Evolutionary conservation across 2,888 invertebrate species (phyloP), one percentile per base, ranked within the genome.

Genomic region (Molorchus minor): DNA sequence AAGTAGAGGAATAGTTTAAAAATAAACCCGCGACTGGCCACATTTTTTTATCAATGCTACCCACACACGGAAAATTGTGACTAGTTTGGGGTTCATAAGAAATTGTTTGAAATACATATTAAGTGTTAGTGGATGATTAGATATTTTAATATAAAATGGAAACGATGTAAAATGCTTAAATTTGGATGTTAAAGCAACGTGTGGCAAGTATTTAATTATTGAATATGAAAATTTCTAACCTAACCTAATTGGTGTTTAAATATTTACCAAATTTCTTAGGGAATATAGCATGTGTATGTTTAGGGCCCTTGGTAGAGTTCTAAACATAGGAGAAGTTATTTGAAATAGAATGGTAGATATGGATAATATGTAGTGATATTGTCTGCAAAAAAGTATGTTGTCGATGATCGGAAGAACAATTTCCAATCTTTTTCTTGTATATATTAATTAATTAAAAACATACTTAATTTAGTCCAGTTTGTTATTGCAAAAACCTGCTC

Each of bases 81-180:
- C 49, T 44, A 40, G 49, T 55, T 59, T 43, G 19, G 29, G 45
- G 55, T 25, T 17, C 29, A 55, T 58, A 43, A 29, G 56, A 55
- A 53, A 30, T 70, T 74, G 74, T 75, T 74, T 69, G 71, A 71
- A 70, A 61, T 74, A 74, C 65, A 65, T 74, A 65, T 71, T 77
- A 77, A 76, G 77, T 78, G 78, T 78, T 77, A 77, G 78, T 77
- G 77, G 72, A 76, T 74, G 76, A 75, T 75, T 77, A 77, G 77
- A 76, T 77, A 75, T 77, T 76, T 77, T 75, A 78, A 71, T 71
- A 70, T 71, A 68, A 67, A 71, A 59, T 63, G 56, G 54, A 51
- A 33, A 29, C 30, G 21, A 62, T 73, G 68, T 72, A 72, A 67
- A 71, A 73, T 71, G 76, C 75, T 76, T 76, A 71, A 70, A 62